Base-by-base conservation (phyloP, 2,797 vertebrate genomes). In the Chromobotia macracanthus region DNA sequence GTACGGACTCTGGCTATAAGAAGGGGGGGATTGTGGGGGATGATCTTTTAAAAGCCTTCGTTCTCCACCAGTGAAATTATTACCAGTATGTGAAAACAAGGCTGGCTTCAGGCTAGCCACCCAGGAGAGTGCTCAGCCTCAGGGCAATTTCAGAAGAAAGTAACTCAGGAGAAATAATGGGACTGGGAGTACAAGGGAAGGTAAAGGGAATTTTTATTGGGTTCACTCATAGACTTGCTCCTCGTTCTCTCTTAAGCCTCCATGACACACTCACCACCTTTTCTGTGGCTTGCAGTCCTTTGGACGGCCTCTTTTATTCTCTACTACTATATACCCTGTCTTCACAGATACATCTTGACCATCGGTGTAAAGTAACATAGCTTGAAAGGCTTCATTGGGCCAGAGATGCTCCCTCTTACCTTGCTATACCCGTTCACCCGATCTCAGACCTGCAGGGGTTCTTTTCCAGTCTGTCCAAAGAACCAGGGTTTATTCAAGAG, bases 91-190 rank as follows among this genome's bases (percentile, higher is more conserved):
- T 87, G 79, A 91, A 89, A 91, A 93, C 92, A 90, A 92, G 90
- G 92, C 89, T 77, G 74, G 91, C 92, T 92, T 44, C 77, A 75
- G 93, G 92, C 80, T 87, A 91, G 90, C 91, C 92, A 92, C 92
- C 92, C 92, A 93, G 87, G 93, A 94, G 93, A 94, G 90, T 7
- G 76, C 85, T 89, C 84, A 70, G 92, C 93, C 93, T 91, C 85
- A n/a, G 91, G 93, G 90, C 70, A 79, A 86, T 90, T 91, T 89
- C 90, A 91, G 90, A 91, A 92, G 90, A 93, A 89, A 90, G 91
- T 84, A 91, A 89, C 86, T 80, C 48, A 75, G 86, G 84, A 90
- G 87, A 84, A 90, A 92, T 91, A 92, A 91, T 88, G 90, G 89
- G 89, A 88, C 86, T 84, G 84, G 88, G 90, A 88, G 86, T 72